phyloP scores from a whole-genome alignment of 2,113 vertebrate species.

The Paracanthobrama guichenoti region DNA sequence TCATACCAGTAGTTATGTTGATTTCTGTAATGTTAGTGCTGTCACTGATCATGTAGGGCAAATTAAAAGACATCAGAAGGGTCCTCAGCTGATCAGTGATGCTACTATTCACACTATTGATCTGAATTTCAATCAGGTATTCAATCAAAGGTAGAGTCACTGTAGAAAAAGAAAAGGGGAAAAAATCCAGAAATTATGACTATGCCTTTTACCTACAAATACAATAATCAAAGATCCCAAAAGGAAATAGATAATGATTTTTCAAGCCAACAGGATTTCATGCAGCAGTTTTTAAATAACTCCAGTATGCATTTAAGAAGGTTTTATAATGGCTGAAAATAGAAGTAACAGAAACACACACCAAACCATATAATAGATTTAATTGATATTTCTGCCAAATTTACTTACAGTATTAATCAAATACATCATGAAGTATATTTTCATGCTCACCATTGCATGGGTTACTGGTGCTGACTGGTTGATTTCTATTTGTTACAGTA shows the following conservation, averaged over 20 bases:
- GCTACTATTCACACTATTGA: constrained; percentile 45
- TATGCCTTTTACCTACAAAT: not conserved
- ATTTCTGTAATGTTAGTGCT: no score
- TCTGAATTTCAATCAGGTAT: constrained; percentile 56
- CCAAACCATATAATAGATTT: not conserved
- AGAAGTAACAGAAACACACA: not conserved
- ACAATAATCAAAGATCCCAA: not conserved
- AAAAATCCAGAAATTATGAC: not conserved
- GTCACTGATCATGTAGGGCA: no score
- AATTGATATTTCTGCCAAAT: no score
- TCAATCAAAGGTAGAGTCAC: not conserved
- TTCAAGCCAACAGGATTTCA: not conserved
- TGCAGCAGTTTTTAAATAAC: not conserved
- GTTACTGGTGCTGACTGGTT: no score
- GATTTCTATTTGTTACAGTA: no score
- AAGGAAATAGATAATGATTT: not conserved
- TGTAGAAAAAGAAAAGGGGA: not conserved
- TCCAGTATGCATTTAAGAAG: not conserved
- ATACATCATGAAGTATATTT: no score
- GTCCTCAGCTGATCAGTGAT: constrained; percentile 47
- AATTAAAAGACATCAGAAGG: not conserved
- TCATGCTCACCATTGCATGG: no score
- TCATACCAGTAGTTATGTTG: no score
- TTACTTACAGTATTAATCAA: no score
- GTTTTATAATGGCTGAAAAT: not conserved